Base-by-base conservation (phyloP, 2,113 vertebrate genomes). In the Thymallus thymallus region DNA sequence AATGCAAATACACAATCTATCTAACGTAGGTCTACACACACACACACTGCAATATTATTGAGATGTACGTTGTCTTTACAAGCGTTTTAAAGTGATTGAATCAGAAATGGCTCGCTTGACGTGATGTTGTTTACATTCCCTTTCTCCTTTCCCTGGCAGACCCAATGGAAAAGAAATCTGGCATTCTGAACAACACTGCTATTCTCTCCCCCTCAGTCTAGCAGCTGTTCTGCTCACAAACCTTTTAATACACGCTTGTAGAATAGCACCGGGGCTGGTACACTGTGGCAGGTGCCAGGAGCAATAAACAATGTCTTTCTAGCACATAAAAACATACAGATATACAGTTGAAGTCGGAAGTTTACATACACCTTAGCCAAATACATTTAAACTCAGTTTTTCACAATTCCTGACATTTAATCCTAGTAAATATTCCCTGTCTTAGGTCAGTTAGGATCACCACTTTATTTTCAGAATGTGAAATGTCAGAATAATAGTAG, bases 171-270 rank as follows among this genome's bases (percentile, higher is more conserved):
- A 68, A 56, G 64, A 14, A 35, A 41, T 41, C 66, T 35, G 46
- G 16, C 35, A 74, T 60, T n/a, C 24, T 10, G 30, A 71, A n/a
- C 22, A 76, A 73, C 73, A 66, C 70, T 79, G 73, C 74, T 68
- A 81, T 82, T 84, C 76, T 66, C 71, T 58, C 66, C 18, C 2
- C 46, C 82, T 66, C 64, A 18, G 66, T 68, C 72, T 76, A 29
- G 79, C 91, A 92, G 88, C 88, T 91, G 89, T 87, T 89, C 74
- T 79, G 73, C 73, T 86, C 69, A 74, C 75, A 85, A 84, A 82
- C 75, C 73, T 81, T 89, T 76, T 83, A 76, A 85, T 84, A 88
- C 88, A 74, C 80, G 74, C 82, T 73, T 79, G 75, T 81, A 63
- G 77, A 78, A 78, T 81, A 75, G 86, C 81, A 64, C 76, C 22